These are phyloP conservation scores for Drosophila lowei DNA, from an alignment of 1,140 invertebrate genomes.

Conservation along the genomic window DNA sequence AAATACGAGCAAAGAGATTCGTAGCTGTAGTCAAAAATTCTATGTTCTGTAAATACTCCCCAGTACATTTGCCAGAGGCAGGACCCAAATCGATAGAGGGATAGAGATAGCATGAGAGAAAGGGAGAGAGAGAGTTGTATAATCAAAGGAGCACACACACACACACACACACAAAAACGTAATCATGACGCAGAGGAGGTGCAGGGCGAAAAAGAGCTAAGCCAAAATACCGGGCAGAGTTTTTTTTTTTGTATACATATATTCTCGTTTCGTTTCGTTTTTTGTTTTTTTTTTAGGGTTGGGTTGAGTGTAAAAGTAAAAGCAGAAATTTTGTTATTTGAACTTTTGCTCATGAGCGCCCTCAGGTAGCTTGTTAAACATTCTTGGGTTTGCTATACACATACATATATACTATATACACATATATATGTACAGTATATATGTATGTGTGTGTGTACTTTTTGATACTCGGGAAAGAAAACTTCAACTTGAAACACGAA, in stretches of 20 bases:
- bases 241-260: neutral
- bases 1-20: conserved; percentile 8
- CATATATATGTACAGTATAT: neutral
- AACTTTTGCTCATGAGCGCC: conserved; percentile 68
- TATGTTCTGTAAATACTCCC: conserved; percentile 18
- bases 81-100: conserved; percentile 21
- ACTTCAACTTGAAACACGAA: conserved; percentile 73
- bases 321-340: conserved; percentile 76
- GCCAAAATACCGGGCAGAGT: conserved; percentile 37
- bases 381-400: conserved; percentile 59
- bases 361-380: conserved; percentile 79
- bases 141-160: conserved; percentile 44
- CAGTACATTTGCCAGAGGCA: conserved; percentile 18
- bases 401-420: conserved; percentile 17
- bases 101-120: conserved; percentile 21
- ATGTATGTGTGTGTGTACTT: conserved; percentile 15
- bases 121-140: conserved; percentile 37
- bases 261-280: no score
- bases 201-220: neutral
- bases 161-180: conserved; percentile 19
- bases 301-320: conserved; percentile 52
- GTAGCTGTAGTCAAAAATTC: conserved; percentile 17
- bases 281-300: conserved; percentile 19
- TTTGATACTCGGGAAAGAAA: conserved; percentile 44
- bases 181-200: conserved; percentile 4